A percentile compares a stretch with the other conserved stretches of the same genome.
These are phyloP conservation scores for Drosophila ananassae DNA, from an alignment of 1,140 invertebrate genomes.

Conservation along the genomic window DNA sequence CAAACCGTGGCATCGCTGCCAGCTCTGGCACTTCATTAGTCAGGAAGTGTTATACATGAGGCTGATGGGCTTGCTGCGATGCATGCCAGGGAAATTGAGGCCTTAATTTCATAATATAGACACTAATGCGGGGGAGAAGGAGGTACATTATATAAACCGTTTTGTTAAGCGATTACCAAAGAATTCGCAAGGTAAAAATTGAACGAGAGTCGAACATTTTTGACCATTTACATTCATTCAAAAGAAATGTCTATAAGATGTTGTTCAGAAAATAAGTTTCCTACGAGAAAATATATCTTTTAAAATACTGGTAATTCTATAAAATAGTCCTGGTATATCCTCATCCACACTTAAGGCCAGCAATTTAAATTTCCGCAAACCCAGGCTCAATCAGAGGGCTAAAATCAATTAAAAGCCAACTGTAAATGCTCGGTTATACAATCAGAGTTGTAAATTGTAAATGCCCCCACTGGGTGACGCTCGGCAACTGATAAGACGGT, in stretches of 20 bases:
- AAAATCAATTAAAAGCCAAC: constrained; percentile 45
- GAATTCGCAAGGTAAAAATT: constrained; percentile 9
- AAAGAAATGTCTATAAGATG: no score
- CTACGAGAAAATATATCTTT: no score
- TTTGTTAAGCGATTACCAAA: constrained; percentile 4
- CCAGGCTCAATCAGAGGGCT: constrained; percentile 31
- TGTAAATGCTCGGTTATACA: constrained; percentile 43
- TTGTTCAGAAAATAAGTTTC: no score
- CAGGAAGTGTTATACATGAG: constrained; percentile 75
- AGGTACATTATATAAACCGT: constrained; percentile 21
- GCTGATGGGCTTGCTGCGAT: constrained; percentile 3
- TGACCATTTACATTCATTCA: no score
- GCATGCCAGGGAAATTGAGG: constrained; percentile 44
- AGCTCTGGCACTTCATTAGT: constrained; percentile 64
- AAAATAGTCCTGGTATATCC: neutral
- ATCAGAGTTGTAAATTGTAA: constrained; percentile 46
- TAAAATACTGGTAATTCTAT: no score
- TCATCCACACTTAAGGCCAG: neutral
- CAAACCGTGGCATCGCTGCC: constrained; percentile 43
- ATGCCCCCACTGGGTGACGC: constrained; percentile 28
- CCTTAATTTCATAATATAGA: constrained; percentile 50
- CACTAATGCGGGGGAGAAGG: constrained; percentile 10
- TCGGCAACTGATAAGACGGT: constrained; percentile 62
- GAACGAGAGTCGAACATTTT: neutral
- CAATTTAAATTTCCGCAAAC: constrained; percentile 25